phyloP scores from a whole-genome alignment of 2,888 invertebrate genomes.

The Lumbricus terrestris region DNA sequence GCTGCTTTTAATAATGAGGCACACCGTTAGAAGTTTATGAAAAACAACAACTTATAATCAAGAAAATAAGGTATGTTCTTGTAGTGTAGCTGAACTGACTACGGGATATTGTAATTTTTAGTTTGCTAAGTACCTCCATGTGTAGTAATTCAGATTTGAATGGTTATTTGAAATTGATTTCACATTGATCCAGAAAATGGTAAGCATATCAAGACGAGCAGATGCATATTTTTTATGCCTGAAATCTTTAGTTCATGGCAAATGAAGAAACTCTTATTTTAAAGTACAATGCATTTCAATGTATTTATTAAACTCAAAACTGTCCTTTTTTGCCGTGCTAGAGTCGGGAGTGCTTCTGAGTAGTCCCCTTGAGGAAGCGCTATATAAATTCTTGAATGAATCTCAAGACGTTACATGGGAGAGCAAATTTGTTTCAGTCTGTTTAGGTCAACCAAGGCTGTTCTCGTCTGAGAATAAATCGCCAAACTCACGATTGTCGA shows the following conservation, averaged over 20 bases:
- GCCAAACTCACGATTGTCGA: background rate
- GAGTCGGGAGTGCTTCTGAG: too few species aligned
- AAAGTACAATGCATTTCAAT: background rate
- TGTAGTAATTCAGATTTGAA: background rate
- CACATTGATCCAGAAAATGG: background rate
- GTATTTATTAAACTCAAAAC: too few species aligned
- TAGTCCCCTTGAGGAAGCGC: too few species aligned
- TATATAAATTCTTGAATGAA: too few species aligned
- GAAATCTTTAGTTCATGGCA: background rate
- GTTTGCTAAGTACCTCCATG: background rate
- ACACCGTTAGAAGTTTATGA: too few species aligned
- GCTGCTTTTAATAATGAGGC: too few species aligned
- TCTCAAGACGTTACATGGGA: background rate
- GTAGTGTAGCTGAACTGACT: background rate
- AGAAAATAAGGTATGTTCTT: background rate
- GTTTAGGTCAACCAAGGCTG: background rate
- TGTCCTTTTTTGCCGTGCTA: too few species aligned
- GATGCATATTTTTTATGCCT: background rate
- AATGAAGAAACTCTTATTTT: background rate
- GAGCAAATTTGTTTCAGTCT: background rate
- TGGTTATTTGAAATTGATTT: background rate
- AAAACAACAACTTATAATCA: background rate
- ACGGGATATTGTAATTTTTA: background rate
- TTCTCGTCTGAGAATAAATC: background rate
- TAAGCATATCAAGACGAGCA: background rate